Evolutionary conservation across 2,113 vertebrate species (phyloP), one percentile per base, ranked within the genome.

Genomic region (Phylloscopus trochiloides): DNA sequence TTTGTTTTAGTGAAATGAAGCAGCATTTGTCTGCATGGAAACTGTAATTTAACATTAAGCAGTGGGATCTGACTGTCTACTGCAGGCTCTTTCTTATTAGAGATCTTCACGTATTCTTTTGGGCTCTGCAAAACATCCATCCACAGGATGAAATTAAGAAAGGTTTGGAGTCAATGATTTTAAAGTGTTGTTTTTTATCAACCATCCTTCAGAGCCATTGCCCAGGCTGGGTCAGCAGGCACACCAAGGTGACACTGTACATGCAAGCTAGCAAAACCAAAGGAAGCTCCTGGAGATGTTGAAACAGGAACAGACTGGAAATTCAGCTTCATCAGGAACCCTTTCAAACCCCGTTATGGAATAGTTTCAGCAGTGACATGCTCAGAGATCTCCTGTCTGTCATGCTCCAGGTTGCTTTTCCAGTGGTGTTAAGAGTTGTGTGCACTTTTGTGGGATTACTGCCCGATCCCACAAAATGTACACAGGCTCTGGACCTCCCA

Each of bases 1-100:
- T 93, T 97, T 85, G 83, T 77, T 97, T 83, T 58, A 78, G 94
- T 96, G 97, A 96, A 97, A 96, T 65, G 57, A 77, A 94, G 70
- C 83, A 81, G 78, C 57, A 83, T 96, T 98, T 94, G 81, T 77
- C 86, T 95, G 81, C 92, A 66, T 52, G 48, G 92, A 92, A 96
- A 59, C 50, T 91, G 68, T 91, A 92, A 97, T 96, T 95, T 97
- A 94, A 65, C 91, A 96, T 79, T 83, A 88, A 66, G 61, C 88
- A 96, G 43, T 96, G 51, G 94, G 94, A 94, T 95, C 95, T 95
- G 88, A 95, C 80, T 85, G 13, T 95, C 73, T 92, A n/a, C 96
- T 96, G 93, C 80, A 96, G 88, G 38, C 28, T 75, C 59, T 92
- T 91, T 88, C 83, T 97, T 91, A 87, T 67, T 89, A 66, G 43